phyloP scores from a whole-genome alignment of 2,888 invertebrate species.

The Pterobdella sp. region DNA sequence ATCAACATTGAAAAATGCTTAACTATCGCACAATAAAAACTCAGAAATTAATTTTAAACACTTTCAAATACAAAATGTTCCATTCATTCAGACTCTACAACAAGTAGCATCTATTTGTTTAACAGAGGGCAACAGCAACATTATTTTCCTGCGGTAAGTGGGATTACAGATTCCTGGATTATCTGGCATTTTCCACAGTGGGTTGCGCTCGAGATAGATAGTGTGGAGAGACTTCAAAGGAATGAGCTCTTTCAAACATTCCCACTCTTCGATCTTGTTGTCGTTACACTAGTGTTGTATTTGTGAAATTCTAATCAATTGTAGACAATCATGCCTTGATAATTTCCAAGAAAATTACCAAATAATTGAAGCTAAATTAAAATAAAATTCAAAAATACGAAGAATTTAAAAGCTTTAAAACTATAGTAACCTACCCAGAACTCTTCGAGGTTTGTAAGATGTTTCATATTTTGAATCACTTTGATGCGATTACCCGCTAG shows the following conservation, averaged over 20 bases:
- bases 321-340: not conserved
- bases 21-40: too few species aligned
- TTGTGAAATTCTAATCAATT: not conserved
- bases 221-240: slow-evolving; percentile 57
- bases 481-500: slow-evolving; percentile 78
- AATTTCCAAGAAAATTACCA: too few species aligned
- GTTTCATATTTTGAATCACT: slow-evolving; percentile 67
- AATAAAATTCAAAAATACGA: not conserved
- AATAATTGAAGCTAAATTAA: not conserved
- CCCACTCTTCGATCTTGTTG: slow-evolving; percentile 78
- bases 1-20: too few species aligned
- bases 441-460: slow-evolving; percentile 74
- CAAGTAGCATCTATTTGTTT: slow-evolving; percentile 87
- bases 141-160: slow-evolving; percentile 82
- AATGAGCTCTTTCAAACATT: slow-evolving; percentile 66
- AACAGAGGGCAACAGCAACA: slow-evolving; percentile 73
- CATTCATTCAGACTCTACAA: slow-evolving; percentile 31
- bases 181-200: slow-evolving; percentile 56
- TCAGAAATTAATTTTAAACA: too few species aligned
- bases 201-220: slow-evolving; percentile 88
- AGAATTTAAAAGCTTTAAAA: too few species aligned
- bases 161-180: slow-evolving; percentile 60
- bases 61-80: too few species aligned
- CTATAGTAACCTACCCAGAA: slow-evolving; percentile 69
- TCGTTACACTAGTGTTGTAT: slow-evolving; percentile 68